Conservation (phyloP, 1,140 invertebrate genomes). For the Nymphalis io region DNA sequence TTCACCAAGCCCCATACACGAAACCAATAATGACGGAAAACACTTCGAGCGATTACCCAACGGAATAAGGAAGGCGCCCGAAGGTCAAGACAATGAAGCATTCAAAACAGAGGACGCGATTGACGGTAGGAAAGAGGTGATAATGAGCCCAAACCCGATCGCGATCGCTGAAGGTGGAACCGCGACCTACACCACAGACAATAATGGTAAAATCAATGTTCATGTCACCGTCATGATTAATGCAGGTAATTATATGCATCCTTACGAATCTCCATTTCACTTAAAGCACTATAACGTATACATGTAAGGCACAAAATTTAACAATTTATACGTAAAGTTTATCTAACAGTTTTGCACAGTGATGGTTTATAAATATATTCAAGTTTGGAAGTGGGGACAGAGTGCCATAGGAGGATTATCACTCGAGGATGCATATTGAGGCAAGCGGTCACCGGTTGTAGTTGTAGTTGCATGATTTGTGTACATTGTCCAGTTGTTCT, state of each 20-base stretch:
- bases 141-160: constrained; percentile 67
- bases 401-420: constrained; percentile 52
- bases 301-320: constrained; percentile 57
- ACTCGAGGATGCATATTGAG: constrained; percentile 79
- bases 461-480: constrained; percentile 61
- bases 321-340: constrained; percentile 40
- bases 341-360: constrained; percentile 47
- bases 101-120: constrained; percentile 82
- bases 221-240: constrained; percentile 90
- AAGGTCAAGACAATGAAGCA: constrained; percentile 89
- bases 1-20: constrained; percentile 56
- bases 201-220: constrained; percentile 94
- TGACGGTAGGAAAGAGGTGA: constrained; percentile 80
- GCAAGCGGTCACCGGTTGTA: constrained; percentile 71
- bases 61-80: constrained; percentile 84
- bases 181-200: constrained; percentile 85
- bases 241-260: constrained; percentile 83
- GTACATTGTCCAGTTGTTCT: constrained; percentile 26
- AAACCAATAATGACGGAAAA: constrained; percentile 48
- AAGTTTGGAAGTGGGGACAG: constrained; percentile 51
- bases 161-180: constrained; percentile 75
- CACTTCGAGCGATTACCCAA: constrained; percentile 68
- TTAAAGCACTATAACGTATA: constrained; percentile 55
- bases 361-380: constrained; percentile 33
- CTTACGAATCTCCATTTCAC: constrained; percentile 67